A percentile compares a stretch with the other conserved stretches of the same genome.
phyloP scores from a whole-genome alignment of 2,113 vertebrate species.

The Platanista minor region DNA sequence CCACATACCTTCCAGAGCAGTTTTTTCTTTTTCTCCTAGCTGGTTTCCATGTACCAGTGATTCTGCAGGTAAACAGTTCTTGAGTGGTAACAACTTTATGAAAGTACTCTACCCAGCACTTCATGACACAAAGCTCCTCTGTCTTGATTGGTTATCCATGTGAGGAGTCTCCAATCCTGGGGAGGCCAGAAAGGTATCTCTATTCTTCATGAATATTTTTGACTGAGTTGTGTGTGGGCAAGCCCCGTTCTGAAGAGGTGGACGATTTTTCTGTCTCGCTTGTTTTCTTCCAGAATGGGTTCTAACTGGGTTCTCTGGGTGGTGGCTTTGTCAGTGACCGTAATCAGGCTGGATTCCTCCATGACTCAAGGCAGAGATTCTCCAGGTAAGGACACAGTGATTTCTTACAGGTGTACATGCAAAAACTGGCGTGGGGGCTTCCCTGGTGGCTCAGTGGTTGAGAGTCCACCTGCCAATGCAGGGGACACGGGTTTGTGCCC shows the following conservation, averaged over 20 bases:
- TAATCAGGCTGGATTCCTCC: background rate
- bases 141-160: conserved; percentile 36
- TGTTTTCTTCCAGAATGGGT: background rate
- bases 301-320: background rate
- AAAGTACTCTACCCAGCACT: conserved; percentile 40
- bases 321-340: background rate
- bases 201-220: background rate
- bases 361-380: background rate
- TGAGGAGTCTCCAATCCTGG: background rate
- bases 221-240: background rate
- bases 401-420: background rate
- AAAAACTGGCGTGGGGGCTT: background rate
- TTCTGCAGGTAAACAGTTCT: background rate
- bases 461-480: too few relatives aligned
- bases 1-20: background rate
- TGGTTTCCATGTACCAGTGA: background rate
- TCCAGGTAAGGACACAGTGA: conserved; percentile 54
- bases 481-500: too few relatives aligned
- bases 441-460: too few relatives aligned
- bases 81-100: background rate
- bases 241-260: background rate
- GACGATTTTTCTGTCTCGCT: background rate
- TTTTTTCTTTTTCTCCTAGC: background rate
- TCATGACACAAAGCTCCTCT: conserved; percentile 21
- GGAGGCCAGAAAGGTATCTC: background rate